Evolutionary conservation across 2,888 invertebrate genomes (phyloP), one percentile per base, ranked within the genome.

Genomic region (Galerucella pusilla): DNA sequence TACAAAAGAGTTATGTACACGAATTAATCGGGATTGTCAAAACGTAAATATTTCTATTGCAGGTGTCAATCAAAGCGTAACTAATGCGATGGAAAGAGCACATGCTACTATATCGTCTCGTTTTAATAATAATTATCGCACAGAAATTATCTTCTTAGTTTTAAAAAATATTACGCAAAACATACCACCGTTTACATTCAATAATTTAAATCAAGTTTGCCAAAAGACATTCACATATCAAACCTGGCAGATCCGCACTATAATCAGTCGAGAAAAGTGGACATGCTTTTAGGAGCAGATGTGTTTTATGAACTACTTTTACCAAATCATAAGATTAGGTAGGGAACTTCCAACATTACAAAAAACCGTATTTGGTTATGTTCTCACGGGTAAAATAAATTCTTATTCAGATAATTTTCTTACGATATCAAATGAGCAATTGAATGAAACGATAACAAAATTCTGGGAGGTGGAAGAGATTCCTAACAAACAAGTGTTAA

Each of bases 401-500:
- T 35, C 35, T 35, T 35, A 35, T 35, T n/a, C 42, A 6, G 45
- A 42, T 9, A 71, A 35, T 65, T 65, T 71, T 5, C 42, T 7
- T 11, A 35, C 28, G 42, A 42, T 73, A 9, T 52, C 73, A 4
- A 70, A 69, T 46, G 65, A 65, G 16, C 42, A 25, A n/a, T 16
- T 66, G n/a, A 20, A 71, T 60, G 45, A 71, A 4, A 52, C 46
- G 20, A 35, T 76, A 11, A 66, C 12, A 14, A 73, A 74, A 59
- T 74, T 72, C 66, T 77, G 75, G 77, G 5, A 75, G 64, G 0
- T 76, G 2, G 73, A 76, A 61, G 68, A 74, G 9, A 11, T 73
- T 16, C 65, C 57, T 3, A 12, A 54, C 10, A 67, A 16, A 45
- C 12, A 46, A 12, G 12, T 42, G 45, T 46, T 35, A 35, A 35